Percentiles rank a stretch among this genome's conserved stretches.
These are phyloP conservation scores for Cyrtodaria siliqua DNA, from an alignment of 2,888 invertebrate species.

Conservation along the genomic window DNA sequence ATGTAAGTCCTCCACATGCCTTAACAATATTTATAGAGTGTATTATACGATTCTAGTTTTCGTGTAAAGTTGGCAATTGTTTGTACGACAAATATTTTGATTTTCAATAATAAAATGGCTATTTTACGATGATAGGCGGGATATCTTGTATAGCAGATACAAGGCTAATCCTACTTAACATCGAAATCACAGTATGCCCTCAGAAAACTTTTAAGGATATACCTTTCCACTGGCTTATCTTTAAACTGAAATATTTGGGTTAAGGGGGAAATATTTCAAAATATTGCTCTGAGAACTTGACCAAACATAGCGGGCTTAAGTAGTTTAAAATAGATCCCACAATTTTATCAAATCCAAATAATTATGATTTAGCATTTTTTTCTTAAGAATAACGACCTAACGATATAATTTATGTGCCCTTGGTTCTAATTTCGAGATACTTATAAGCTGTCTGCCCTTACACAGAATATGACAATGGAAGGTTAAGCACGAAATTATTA, in stretches of 20 bases:
- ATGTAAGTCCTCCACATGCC: too few relatives aligned
- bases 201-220: background rate
- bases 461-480: too few relatives aligned
- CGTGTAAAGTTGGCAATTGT: too few relatives aligned
- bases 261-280: background rate
- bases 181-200: background rate
- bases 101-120: background rate
- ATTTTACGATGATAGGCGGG: background rate
- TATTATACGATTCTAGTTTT: too few relatives aligned
- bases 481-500: too few relatives aligned
- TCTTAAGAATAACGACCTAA: too few relatives aligned
- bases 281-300: background rate
- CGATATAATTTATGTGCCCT: too few relatives aligned
- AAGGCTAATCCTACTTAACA: background rate
- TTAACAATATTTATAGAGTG: too few relatives aligned
- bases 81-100: background rate
- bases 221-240: conserved; percentile 7
- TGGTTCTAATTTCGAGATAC: too few relatives aligned
- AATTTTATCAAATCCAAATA: too few relatives aligned
- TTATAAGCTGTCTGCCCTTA: too few relatives aligned
- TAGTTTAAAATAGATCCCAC: too few relatives aligned
- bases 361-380: background rate
- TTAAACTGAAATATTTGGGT: conserved; percentile 9
- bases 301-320: background rate
- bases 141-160: background rate